These are phyloP conservation scores for Alloscopus bannaensis DNA, from an alignment of 2,888 invertebrate genomes.

Conservation along the genomic window DNA sequence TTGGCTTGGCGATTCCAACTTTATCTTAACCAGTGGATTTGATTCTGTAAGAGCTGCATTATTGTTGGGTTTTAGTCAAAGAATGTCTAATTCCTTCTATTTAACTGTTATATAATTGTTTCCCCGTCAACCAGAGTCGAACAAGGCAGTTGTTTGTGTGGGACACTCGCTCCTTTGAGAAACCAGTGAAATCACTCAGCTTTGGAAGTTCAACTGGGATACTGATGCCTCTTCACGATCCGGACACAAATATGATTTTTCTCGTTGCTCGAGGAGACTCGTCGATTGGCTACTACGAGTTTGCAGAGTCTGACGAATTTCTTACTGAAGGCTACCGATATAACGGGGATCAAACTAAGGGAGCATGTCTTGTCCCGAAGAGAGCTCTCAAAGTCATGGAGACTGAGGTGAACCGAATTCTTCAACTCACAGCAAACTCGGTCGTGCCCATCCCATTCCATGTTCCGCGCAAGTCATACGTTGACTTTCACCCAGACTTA, in stretches of 20 bases:
- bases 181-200: constrained; percentile 77
- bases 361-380: constrained; percentile 94
- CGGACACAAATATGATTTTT: constrained; percentile 96
- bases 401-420: constrained; percentile 93
- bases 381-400: constrained; percentile 96
- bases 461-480: constrained; percentile 93
- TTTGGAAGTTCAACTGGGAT: constrained; percentile 78
- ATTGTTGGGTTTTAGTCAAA: too few species aligned
- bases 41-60: constrained; percentile 80
- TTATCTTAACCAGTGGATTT: constrained; percentile 92
- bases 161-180: constrained; percentile 90
- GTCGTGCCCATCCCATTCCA: constrained; percentile 96
- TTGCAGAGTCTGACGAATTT: constrained; percentile 91
- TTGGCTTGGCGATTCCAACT: constrained; percentile 91
- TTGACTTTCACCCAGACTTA: constrained; percentile 95
- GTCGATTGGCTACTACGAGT: constrained; percentile 92
- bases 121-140: constrained; percentile 79
- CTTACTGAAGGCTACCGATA: constrained; percentile 84
- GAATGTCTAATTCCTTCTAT: too few species aligned
- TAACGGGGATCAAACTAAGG: constrained; percentile 89
- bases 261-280: constrained; percentile 96
- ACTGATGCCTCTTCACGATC: constrained; percentile 93
- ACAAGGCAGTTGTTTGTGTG: constrained; percentile 92
- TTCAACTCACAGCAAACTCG: constrained; percentile 89
- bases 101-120: constrained; percentile 6